Conservation (phyloP, 2,888 invertebrate genomes). For the Spisula solida region DNA sequence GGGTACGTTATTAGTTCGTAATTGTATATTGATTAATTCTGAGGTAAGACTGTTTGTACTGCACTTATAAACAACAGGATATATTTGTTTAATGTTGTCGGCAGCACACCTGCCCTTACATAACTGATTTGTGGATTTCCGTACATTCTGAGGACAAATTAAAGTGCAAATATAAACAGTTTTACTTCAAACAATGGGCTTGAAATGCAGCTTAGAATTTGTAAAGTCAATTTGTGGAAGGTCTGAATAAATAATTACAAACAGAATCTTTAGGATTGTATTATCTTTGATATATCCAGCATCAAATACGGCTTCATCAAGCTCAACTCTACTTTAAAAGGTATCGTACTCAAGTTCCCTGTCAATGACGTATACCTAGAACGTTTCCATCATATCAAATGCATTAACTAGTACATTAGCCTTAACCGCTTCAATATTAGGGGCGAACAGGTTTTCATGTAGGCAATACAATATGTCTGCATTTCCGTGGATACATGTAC, state of each 20-base stretch:
- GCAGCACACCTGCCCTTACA: neutral
- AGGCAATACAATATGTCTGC: too few relatives aligned
- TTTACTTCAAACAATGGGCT: neutral
- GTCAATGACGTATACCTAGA: too few relatives aligned
- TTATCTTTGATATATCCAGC: too few relatives aligned
- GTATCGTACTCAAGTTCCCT: too few relatives aligned
- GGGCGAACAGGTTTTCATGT: too few relatives aligned
- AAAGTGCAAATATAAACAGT: neutral
- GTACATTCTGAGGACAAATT: neutral
- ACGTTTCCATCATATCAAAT: too few relatives aligned
- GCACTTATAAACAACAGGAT: conserved; percentile 7
- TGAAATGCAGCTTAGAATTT: neutral
- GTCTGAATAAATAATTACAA: neutral
- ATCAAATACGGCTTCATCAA: too few relatives aligned
- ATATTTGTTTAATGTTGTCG: conserved; percentile 3
- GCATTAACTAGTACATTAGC: too few relatives aligned
- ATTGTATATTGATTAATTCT: neutral
- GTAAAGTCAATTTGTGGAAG: neutral
- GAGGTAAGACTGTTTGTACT: neutral
- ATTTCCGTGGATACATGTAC: too few relatives aligned
- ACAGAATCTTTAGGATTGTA: too few relatives aligned
- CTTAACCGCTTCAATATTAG: too few relatives aligned
- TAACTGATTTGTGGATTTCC: neutral
- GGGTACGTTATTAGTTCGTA: neutral
- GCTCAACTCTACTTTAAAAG: too few relatives aligned